phyloP scores from a whole-genome alignment of 1,140 invertebrate species.

The Aleiodes sp. region DNA sequence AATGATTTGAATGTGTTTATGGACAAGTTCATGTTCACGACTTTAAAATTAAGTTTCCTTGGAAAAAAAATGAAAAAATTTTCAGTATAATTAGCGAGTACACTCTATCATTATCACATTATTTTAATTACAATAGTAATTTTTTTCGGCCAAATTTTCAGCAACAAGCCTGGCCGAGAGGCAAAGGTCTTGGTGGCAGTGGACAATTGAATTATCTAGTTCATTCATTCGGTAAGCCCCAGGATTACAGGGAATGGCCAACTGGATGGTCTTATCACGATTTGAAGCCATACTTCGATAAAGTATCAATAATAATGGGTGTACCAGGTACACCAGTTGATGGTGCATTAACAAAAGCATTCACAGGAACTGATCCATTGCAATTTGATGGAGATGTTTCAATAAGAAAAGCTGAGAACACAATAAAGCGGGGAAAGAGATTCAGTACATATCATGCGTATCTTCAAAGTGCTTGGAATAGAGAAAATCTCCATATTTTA shows the following conservation, averaged over 20 bases:
- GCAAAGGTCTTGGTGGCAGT: conserved; percentile 77
- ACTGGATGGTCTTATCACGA: conserved; percentile 69
- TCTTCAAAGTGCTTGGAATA: conserved; percentile 71
- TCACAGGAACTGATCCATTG: conserved; percentile 31
- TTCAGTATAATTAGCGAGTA: too few relatives aligned
- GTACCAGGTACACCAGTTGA: conserved; percentile 63
- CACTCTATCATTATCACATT: too few relatives aligned
- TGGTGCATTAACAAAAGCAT: conserved; percentile 54
- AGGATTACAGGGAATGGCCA: conserved; percentile 72
- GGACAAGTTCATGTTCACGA: too few relatives aligned
- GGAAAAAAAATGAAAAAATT: too few relatives aligned
- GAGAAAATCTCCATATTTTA: conserved; percentile 76
- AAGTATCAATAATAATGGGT: conserved; percentile 63
- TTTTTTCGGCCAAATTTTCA: conserved; percentile 43
- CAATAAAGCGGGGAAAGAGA: conserved; percentile 73
- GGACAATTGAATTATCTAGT: conserved; percentile 76
- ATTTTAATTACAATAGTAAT: background rate
- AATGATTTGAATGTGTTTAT: too few relatives aligned
- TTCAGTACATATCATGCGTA: conserved; percentile 75
- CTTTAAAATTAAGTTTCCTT: too few relatives aligned
- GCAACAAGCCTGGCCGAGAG: conserved; percentile 72
- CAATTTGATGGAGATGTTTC: conserved; percentile 45
- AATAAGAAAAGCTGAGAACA: conserved; percentile 67
- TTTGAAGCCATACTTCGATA: conserved; percentile 67
- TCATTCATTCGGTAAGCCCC: conserved; percentile 70